Base-by-base conservation (phyloP, 2,797 vertebrate species). In the Tokudaia muenninki region DNA sequence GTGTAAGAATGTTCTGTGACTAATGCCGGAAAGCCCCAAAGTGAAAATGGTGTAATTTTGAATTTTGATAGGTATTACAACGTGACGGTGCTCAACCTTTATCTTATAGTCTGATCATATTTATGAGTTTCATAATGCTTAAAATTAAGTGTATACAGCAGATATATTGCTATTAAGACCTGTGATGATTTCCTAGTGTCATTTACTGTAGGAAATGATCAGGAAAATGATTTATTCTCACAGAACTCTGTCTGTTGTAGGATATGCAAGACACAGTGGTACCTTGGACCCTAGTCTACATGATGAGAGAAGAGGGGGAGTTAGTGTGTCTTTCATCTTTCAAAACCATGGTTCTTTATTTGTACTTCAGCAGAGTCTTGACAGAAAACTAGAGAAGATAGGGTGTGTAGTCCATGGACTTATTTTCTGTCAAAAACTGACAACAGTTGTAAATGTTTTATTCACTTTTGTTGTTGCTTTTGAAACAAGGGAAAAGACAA, bases 81-180 rank as follows among this genome's bases (percentile, higher is more conserved):
- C 91, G 90, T 47, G 55, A 17, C 78, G 7, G 90, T 21, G 34
- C 22, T 92, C 57, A 80, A 1, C 31, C 44, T 94, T 92, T 44
- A 61, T 92, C 34, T 95, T 90, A 67, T 44, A 78, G 4, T 94
- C 37, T 91, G 37, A 55, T 55, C 50, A 86, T n/a, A 63, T 91
- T 79, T 83, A 12, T 84, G 47, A 80, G 31, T 96, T 96, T 80
- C 70, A 41, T 82, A 12, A 87, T 22, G 8, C 81, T 95, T 93
- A 88, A 93, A 94, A 87, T 81, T 78, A 41, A 96, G 9, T 50
- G 57, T 41, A 77, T 61, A 31, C 86, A 86, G 22, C 50, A 67
- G 16, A 26, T 72, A 10, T 79, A 63, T 91, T 92, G 74, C 34
- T 67, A 0, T 72, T 41, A 87, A 44, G 6, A 13, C 21, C 55